These are phyloP conservation scores for Crotalus helleri DNA, from an alignment of 2,113 vertebrate species.

Conservation along the genomic window DNA sequence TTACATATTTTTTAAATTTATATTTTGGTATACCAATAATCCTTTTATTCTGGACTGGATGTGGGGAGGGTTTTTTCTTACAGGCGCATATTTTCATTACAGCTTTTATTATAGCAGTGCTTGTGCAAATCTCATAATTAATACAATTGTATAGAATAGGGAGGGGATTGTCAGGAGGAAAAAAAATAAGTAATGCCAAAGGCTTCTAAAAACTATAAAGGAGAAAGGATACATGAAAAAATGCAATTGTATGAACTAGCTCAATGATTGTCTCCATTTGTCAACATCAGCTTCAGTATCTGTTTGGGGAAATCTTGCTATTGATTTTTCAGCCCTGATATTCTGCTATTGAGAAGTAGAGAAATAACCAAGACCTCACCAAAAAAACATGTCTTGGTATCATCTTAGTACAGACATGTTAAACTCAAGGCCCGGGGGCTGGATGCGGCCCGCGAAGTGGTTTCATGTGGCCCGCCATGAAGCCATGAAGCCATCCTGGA, in stretches of 20 bases:
- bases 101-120: background rate
- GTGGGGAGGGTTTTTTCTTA: background rate
- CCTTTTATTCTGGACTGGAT: background rate
- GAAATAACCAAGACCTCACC: background rate
- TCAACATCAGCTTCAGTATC: no score
- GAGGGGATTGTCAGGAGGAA: no score
- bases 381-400: background rate
- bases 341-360: background rate
- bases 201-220: background rate
- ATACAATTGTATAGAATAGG: background rate
- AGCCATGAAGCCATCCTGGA: no score
- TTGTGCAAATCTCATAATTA: background rate
- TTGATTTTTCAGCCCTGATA: background rate
- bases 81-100: background rate
- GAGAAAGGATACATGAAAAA: background rate
- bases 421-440: no score
- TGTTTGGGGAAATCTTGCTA: background rate
- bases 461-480: no score
- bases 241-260: background rate
- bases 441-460: no score
- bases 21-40: background rate
- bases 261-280: background rate
- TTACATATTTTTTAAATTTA: background rate
- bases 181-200: background rate
- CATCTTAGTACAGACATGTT: background rate